Evolutionary conservation across 2,888 invertebrate genomes (phyloP).

Genomic region (Phragmatobia fuliginosa): DNA sequence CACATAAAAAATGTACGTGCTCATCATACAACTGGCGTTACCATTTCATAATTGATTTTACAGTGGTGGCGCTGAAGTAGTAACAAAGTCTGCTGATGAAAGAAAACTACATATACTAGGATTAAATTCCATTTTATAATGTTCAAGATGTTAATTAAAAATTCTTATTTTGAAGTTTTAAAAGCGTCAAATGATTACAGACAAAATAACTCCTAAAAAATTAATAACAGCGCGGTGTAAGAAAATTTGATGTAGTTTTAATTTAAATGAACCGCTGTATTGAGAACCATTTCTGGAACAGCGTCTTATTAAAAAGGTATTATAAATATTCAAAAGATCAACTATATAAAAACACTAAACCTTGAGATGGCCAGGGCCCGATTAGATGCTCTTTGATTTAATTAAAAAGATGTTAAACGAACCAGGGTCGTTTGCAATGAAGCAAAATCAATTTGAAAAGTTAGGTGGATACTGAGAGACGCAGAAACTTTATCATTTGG

Average conservation of each 20-base stretch:
- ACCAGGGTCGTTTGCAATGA: constrained; percentile 64
- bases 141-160: background rate
- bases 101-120: background rate
- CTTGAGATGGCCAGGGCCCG: constrained; percentile 50
- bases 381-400: constrained; percentile 74
- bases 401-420: constrained; percentile 82
- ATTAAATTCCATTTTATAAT: too few relatives aligned
- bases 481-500: constrained; percentile 62
- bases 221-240: background rate
- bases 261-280: background rate
- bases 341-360: constrained; percentile 50
- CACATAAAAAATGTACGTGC: too few relatives aligned
- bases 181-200: background rate
- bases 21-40: too few relatives aligned
- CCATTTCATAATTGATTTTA: too few relatives aligned
- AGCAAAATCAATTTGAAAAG: constrained; percentile 76
- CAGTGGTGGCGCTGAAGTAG: background rate
- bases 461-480: constrained; percentile 56
- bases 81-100: background rate
- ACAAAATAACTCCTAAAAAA: background rate
- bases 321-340: constrained; percentile 50
- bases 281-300: background rate
- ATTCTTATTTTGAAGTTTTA: background rate
- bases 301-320: constrained; percentile 35
- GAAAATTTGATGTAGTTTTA: background rate